Evolutionary conservation across 2,797 vertebrate genomes (phyloP), one percentile per base, ranked within the genome.

Genomic region (Tenualosa thibaudeaui): DNA sequence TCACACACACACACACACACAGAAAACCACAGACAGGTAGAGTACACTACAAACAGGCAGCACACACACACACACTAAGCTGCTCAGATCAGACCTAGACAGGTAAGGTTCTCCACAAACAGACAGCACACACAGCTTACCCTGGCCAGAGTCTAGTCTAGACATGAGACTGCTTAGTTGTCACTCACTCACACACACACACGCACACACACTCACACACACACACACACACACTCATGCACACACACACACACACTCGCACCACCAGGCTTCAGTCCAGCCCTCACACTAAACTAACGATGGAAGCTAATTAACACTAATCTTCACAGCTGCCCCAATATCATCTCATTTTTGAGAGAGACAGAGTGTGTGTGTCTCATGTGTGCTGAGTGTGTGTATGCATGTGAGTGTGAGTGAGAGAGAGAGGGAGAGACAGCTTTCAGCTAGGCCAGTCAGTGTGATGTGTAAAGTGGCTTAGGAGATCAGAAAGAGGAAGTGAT

Each of bases 281-380:
- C 19, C 19, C 22, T 60, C 56, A 24, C 22, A n/a, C 56, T 60
- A 60, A 60, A 60, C 60, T 58, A 62, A 83, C 60, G 56, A 68
- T 43, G 37, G 60, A 60, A 62, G 60, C 24, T 46, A 83, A 83
- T 46, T 83, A 62, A 62, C 54, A 83, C 60, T 43, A 83, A 26
- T 58, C 56, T 58, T 62, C 56, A 58, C 56, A n/a, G 56, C 56
- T 60, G 56, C 56, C 56, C 56, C 56, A 2, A 22, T 60, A 22
- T 60, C 56, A 60, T 24, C 56, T 60, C 19, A 60, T n/a, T 60
- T n/a, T 22, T 60, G 56, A 22, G 19, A 54, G 54, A 12, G 51
- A 10, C 8, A 9, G 24, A 13, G 10, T 31, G 24, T 13, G 31
- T 37, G 65, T 15, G 26, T 71, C 26, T 71, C 37, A 26, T 71